A percentile compares a stretch with the other conserved stretches of the same genome.
Conservation (phyloP, 2,888 invertebrate species). For the Heteromyza rotundicornis region DNA sequence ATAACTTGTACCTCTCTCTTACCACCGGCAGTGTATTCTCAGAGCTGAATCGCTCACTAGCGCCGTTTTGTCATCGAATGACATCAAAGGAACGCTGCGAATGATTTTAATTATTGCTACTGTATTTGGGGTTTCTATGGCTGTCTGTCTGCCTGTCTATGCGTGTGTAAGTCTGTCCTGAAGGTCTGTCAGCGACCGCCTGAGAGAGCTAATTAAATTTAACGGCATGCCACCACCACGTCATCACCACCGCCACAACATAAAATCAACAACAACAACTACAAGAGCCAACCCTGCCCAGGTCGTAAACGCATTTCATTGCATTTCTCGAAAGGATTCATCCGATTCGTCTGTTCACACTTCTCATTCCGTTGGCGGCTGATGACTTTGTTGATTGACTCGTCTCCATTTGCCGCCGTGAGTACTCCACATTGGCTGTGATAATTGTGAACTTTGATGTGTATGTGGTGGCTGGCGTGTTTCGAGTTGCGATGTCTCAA, state of each 20-base stretch:
- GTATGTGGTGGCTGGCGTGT: too few relatives aligned
- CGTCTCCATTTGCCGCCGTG: constrained; percentile 34
- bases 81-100: constrained; percentile 45
- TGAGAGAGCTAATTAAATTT: constrained; percentile 53
- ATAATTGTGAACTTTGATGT: constrained; percentile 21
- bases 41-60: not conserved
- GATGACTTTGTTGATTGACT: constrained; percentile 49
- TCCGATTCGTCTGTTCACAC: constrained; percentile 30
- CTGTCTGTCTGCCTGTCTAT: constrained; percentile 3
- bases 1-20: constrained; percentile 30
- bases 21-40: constrained; percentile 20
- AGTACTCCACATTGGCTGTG: constrained; percentile 9
- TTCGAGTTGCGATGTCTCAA: not conserved
- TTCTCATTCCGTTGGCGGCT: constrained; percentile 25
- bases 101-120: constrained; percentile 50
- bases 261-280: constrained; percentile 13
- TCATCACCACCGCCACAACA: constrained; percentile 38
- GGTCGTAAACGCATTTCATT: constrained; percentile 52
- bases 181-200: constrained; percentile 20
- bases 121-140: constrained; percentile 30
- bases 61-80: constrained; percentile 8
- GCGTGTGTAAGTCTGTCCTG: not conserved
- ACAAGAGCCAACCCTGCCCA: constrained; percentile 21
- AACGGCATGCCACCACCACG: constrained; percentile 43
- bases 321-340: constrained; percentile 46